phyloP scores from a whole-genome alignment of 2,113 vertebrate genomes.

The Morone chrysops region DNA sequence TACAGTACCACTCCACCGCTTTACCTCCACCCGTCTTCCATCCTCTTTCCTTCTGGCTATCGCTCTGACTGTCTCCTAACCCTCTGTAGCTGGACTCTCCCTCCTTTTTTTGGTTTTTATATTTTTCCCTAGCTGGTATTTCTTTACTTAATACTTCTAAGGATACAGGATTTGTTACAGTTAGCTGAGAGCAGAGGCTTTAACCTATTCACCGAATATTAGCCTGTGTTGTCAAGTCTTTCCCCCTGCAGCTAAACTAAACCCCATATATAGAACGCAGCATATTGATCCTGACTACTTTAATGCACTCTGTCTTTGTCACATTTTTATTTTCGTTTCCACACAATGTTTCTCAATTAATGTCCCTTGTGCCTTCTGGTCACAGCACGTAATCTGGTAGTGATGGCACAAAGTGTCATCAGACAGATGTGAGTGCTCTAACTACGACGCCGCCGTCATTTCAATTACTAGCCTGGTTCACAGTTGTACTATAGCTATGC shows the following conservation, averaged over 20 bases:
- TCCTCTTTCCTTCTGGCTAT: conserved; percentile 62
- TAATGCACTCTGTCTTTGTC: conserved; percentile 31
- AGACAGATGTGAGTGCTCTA: conserved; percentile 67
- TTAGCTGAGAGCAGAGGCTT: conserved; percentile 23
- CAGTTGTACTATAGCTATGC: conserved; percentile 62
- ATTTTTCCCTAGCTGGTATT: background rate
- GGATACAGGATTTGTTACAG: conserved; percentile 24
- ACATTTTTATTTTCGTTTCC: conserved; percentile 36
- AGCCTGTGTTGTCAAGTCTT: conserved; percentile 22
- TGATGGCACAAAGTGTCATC: conserved; percentile 61
- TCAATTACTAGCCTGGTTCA: conserved; percentile 70
- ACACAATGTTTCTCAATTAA: conserved; percentile 48
- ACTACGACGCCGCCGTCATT: conserved; percentile 63
- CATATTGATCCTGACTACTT: conserved; percentile 37
- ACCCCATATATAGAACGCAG: conserved; percentile 7
- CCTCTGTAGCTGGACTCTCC: conserved; percentile 32
- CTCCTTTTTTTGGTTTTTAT: conserved; percentile 20
- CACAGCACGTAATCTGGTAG: conserved; percentile 55
- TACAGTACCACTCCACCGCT: conserved; percentile 67
- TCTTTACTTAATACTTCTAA: conserved; percentile 10
- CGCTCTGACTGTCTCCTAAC: conserved; percentile 51
- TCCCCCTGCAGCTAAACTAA: background rate
- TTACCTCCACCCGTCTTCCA: conserved; percentile 54
- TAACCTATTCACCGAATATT: conserved; percentile 13
- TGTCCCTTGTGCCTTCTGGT: conserved; percentile 55